Evolutionary conservation across 53 echinoderm and acorn worm genomes (phyloP).

Genomic region (Mesocentrotus franciscanus): DNA sequence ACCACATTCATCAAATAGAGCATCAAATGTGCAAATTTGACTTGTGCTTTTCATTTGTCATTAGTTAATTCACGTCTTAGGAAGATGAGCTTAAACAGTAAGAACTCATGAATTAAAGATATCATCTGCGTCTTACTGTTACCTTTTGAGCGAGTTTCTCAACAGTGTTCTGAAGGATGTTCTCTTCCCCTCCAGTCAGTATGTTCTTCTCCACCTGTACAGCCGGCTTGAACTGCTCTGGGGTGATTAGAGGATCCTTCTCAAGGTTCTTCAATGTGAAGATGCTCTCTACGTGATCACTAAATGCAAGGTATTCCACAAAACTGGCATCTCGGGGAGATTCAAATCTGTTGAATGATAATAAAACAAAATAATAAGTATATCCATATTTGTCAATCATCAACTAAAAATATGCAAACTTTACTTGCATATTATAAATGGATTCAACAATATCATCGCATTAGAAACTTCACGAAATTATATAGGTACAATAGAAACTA

Average conservation of each 20-base stretch:
- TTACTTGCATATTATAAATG: neutral
- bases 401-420: neutral
- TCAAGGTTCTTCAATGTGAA: slow-evolving; percentile 97
- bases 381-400: neutral
- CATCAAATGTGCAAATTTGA: too few relatives aligned
- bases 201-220: slow-evolving; percentile 91
- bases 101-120: too few relatives aligned
- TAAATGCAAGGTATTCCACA: slow-evolving; percentile 86
- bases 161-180: slow-evolving; percentile 77
- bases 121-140: slow-evolving; percentile 48
- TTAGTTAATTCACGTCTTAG: too few relatives aligned
- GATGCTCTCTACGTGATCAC: slow-evolving; percentile 93
- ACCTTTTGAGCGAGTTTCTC: slow-evolving; percentile 89
- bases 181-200: slow-evolving; percentile 76
- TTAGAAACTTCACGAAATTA: too few relatives aligned
- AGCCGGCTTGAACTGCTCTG: slow-evolving; percentile 88
- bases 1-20: too few relatives aligned
- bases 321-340: slow-evolving; percentile 82
- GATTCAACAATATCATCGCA: too few relatives aligned
- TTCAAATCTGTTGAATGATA: slow-evolving; percentile 75
- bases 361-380: neutral
- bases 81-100: too few relatives aligned
- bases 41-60: too few relatives aligned
- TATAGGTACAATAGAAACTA: too few relatives aligned
- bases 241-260: slow-evolving; percentile 89